Base-by-base conservation (phyloP, 2,888 invertebrate species). In the Stenolophus ochropezus region DNA sequence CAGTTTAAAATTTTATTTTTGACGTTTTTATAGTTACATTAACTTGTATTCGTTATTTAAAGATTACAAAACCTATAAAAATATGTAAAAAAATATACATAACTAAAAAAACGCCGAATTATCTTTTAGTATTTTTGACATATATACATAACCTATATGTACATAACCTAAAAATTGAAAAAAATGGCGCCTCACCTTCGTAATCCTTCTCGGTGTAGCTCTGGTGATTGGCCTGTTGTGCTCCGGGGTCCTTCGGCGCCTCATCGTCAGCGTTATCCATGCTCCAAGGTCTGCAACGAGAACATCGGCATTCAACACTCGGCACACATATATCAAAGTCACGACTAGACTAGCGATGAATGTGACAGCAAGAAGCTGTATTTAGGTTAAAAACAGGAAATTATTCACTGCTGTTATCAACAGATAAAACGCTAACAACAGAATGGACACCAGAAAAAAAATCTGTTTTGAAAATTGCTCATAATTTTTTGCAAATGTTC, bases 171-270 rank as follows among this genome's bases (percentile, higher is more conserved):
- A 33, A 8, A 2, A 8, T 8, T 8, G 8, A 20, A 8, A 20
- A 20, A 20, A 6, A 20, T 20, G 20, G 20, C 4, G 5, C 20
- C 56, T 18, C 49, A 81, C 81, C 81, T 81, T 96, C 96, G 89
- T 95, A 96, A 89, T 97, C 97, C 87, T 94, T 94, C 88, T 97
- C 81, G 96, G 82, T 96, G 95, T 89, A 95, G 96, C 87, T 94
- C 88, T 94, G 95, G 86, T 93, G 95, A 42, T 92, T 93, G 81
- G 92, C 93, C 86, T 95, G 94, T 86, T 94, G 93, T 81, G 94
- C 96, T 82, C 96, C 96, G 18, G 97, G 97, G 90, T 97, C 97
- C 86, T 93, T 95, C 1, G 97, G 94, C 14, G 96, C 96, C 89
- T 96, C 97, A 86, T 96, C 96, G 86, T 93, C 93, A 82, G 89